Base-by-base conservation (phyloP, 2,797 vertebrate species). In the Enteromius radiatus region DNA sequence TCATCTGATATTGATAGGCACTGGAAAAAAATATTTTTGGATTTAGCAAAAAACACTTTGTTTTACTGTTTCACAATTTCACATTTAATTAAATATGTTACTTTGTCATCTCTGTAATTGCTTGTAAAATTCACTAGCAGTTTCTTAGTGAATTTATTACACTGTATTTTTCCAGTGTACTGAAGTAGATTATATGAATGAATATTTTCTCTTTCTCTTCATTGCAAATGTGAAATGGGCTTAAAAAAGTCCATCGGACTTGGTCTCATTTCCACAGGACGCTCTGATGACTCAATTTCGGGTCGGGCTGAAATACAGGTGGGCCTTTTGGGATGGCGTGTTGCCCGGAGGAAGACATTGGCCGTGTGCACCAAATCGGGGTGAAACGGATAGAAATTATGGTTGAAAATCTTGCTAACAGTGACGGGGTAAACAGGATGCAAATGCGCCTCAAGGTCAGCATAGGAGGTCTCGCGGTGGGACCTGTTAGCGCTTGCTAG, bases 401-500 rank as follows among this genome's bases (percentile, higher is more conserved):
- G 17, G 54, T 43, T 76, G 36, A 28, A 61, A 28, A 28, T 43
- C 54, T 43, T 76, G 33, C 74, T 36, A 59, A 75, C 52, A 61
- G 23, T 76, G 33, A 61, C 74, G 21, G 17, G 36, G 36, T 15
- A 76, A 41, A 76, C 15, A 43, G 33, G 74, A 76, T 76, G 23
- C 54, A 45, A 63, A 76, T 76, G 4, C 0, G 23, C 54, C 74
- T 63, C 38, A 61, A 61, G 54, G 23, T 38, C 74, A 45, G 54
- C 21, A 23, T 63, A 31, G 23, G 54, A 61, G 23, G 54, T 75
- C 74, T 61, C 23, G 3, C 5, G 1, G 23, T 61, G 56, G 54
- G 61, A 67, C 61, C 61, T 78, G 76, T 78, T 78, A 65, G 76
- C 2, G 8, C 76, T 52, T 52, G 45, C 63, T 15, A 52, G 28